Evolutionary conservation across 2,797 vertebrate genomes (phyloP), one percentile per base, ranked within the genome.

Genomic region (Coilia nasus): DNA sequence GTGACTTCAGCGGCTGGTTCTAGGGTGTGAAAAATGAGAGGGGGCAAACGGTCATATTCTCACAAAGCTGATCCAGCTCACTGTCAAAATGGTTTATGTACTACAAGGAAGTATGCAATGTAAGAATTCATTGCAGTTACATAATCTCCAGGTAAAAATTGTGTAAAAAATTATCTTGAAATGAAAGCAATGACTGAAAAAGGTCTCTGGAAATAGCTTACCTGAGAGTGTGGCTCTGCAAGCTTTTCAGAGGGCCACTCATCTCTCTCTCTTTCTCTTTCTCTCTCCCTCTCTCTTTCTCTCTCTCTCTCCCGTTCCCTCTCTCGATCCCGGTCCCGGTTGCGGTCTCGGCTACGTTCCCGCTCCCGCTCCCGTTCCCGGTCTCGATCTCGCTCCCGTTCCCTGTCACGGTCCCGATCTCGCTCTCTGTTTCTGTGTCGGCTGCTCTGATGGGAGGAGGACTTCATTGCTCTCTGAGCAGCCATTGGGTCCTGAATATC

Each of bases 1-100:
- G 96, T 21, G 98, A 99, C 94, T 97, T 99, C 88, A 99, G 95
- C 0, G 98, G 97, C 90, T 99, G 98, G 93, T 96, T 99, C 98
- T 99, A 95, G 19, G 84, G 19, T 44, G 23, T 82, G 56, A n/a
- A 23, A 87, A 23, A 25, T 4, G 14, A 3, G 44, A 41, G 35
- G 15, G 41, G 31, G 50, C 35, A 41, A n/a, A n/a, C n/a, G n/a
- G 35, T 41, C 35, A 7, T 35, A 86, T 15, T 57, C 19, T 47
- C 2, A 84, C 10, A 75, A 67, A 19, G 23, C 14, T 46, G 21
- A 60, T 14, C 54, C 3, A 15, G 21, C 50, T 64, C 60, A 64
- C 60, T 25, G 60, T 3, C n/a, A 64, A 25, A 25, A 64, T 4
- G 23, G 21, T 64, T 59, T 59, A 59, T 59, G 3, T 1, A 5